Conservation (phyloP, 2,113 vertebrate genomes). For the Columba livia region DNA sequence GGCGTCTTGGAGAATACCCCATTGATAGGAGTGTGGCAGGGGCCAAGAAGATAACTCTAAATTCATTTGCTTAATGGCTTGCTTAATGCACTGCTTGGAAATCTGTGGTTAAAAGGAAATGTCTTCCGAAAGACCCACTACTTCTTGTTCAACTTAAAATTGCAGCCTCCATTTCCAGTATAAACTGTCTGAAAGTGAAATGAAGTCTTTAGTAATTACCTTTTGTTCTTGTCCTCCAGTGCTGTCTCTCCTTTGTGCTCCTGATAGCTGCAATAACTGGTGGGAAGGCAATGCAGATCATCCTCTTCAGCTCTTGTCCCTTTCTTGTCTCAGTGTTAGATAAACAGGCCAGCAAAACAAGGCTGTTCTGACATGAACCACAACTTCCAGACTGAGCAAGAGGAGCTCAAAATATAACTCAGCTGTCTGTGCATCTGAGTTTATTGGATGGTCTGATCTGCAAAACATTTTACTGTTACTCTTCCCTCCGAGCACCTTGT, state of each 20-base stretch:
- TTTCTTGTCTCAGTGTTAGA: background rate
- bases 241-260: background rate
- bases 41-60: background rate
- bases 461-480: background rate
- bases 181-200: background rate
- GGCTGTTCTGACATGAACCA: background rate
- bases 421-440: background rate
- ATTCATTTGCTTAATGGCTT: background rate
- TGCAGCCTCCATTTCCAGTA: background rate
- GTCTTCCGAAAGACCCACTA: background rate
- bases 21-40: background rate
- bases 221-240: background rate
- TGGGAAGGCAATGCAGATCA: background rate
- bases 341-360: background rate
- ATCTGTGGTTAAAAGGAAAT: background rate
- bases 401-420: background rate
- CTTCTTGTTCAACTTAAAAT: background rate
- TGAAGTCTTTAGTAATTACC: fast-evolving
- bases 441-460: background rate
- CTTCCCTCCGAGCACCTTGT: background rate
- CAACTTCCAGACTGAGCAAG: background rate
- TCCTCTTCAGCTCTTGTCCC: background rate
- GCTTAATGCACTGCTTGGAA: background rate
- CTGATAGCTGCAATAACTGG: background rate
- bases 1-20: background rate